Percentiles rank a stretch among this genome's conserved stretches.
These are phyloP conservation scores for Eubasilissa splendida DNA, from an alignment of 2,888 invertebrate species.

Conservation along the genomic window DNA sequence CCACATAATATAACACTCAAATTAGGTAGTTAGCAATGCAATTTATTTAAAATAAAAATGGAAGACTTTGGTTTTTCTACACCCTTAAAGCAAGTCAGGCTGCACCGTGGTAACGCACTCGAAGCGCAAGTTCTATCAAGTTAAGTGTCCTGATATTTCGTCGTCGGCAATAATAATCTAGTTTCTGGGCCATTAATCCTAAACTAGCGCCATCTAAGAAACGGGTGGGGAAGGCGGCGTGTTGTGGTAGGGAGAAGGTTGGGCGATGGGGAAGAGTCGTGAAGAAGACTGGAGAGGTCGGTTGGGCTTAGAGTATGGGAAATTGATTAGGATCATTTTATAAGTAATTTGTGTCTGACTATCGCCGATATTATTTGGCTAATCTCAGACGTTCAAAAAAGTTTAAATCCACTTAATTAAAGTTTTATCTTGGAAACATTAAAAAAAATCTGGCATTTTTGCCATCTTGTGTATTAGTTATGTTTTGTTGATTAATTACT, in stretches of 20 bases:
- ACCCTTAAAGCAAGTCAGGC: background rate
- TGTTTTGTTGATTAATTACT: too few relatives aligned
- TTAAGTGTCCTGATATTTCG: conserved; percentile 49
- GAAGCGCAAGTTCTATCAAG: conserved; percentile 43
- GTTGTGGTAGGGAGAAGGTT: background rate
- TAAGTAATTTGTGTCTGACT: background rate
- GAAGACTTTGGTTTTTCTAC: too few relatives aligned
- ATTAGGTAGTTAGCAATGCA: too few relatives aligned
- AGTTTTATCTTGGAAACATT: background rate
- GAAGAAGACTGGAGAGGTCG: background rate
- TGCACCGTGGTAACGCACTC: conserved; percentile 11
- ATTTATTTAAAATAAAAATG: too few relatives aligned
- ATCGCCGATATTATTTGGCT: background rate
- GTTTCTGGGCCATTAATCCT: conserved; percentile 76
- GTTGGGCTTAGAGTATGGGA: conserved; percentile 6
- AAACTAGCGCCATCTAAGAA: conserved; percentile 62
- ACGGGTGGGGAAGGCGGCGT: conserved; percentile 33
- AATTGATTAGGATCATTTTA: conserved; percentile 39
- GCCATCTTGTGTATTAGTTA: too few relatives aligned
- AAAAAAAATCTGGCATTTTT: too few relatives aligned
- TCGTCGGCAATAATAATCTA: conserved; percentile 71
- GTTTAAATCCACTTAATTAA: background rate
- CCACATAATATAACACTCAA: too few relatives aligned
- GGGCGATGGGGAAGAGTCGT: conserved; percentile 1
- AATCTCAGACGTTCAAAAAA: background rate